Percentiles rank a stretch among this genome's conserved stretches.
These are phyloP conservation scores for Aphelinus certus DNA, from an alignment of 1,140 invertebrate genomes.

Conservation along the genomic window DNA sequence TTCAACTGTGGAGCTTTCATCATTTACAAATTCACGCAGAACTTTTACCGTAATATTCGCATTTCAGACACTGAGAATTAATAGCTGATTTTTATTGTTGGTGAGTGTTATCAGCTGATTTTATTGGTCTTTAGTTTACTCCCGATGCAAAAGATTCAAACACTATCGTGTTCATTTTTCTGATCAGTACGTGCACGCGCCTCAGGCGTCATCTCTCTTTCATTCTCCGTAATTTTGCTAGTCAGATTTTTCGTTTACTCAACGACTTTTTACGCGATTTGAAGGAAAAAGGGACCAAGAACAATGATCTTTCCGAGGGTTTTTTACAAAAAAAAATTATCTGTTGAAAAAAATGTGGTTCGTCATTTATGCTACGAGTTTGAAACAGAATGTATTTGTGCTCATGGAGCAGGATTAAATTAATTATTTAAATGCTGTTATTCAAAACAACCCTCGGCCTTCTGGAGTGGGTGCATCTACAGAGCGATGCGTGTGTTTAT, in stretches of 20 bases:
- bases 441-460: conserved; percentile 47
- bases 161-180: conserved; percentile 11
- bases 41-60: conserved; percentile 3
- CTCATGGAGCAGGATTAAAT: conserved; percentile 50
- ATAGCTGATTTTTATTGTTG: no score
- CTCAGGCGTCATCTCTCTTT: neutral
- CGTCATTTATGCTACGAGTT: no score
- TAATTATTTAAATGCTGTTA: conserved; percentile 61
- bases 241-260: neutral
- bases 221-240: neutral
- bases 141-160: conserved; percentile 34
- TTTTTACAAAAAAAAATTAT: no score
- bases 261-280: no score
- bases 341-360: no score
- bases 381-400: no score
- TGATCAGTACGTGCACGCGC: neutral
- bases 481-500: no score
- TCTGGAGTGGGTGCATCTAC: conserved; percentile 41
- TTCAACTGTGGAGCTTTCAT: neutral
- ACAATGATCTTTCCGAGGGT: no score
- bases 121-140: conserved; percentile 9
- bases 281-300: no score
- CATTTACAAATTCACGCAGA: neutral
- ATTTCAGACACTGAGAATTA: conserved; percentile 6
- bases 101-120: neutral